These are phyloP conservation scores for Zosterops hypoxanthus DNA, from an alignment of 2,113 vertebrate species.

Conservation along the genomic window DNA sequence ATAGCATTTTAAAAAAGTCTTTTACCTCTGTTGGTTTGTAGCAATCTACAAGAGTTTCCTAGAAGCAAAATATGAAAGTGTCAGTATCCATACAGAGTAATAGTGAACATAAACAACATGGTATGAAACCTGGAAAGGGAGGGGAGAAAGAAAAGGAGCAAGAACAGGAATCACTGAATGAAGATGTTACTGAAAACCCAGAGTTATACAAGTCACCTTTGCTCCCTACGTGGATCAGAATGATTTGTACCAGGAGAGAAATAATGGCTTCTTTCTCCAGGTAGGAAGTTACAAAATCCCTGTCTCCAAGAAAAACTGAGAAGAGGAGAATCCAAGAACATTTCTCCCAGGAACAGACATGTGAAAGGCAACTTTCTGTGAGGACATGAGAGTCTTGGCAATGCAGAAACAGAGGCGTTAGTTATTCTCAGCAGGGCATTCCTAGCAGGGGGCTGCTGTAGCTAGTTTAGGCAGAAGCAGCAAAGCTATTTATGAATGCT, in stretches of 20 bases:
- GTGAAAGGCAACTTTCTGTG: background rate
- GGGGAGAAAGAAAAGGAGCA: background rate
- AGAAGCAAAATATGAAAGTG: slow-evolving; percentile 63
- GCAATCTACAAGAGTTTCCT: slow-evolving; percentile 94
- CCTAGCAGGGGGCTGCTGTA: background rate
- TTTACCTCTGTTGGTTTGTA: slow-evolving; percentile 96
- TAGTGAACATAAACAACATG: slow-evolving; percentile 30
- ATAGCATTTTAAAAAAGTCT: slow-evolving; percentile 51
- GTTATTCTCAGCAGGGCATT: background rate
- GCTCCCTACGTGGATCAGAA: background rate
- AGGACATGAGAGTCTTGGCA: background rate
- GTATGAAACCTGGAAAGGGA: background rate
- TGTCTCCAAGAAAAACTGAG: background rate
- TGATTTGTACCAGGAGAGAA: background rate
- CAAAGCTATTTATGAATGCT: background rate
- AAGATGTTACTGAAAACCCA: background rate
- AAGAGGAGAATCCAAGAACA: background rate
- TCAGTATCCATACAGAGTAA: slow-evolving; percentile 51
- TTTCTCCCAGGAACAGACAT: background rate
- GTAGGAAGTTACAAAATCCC: background rate
- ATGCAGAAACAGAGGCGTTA: background rate
- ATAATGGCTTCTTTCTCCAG: background rate
- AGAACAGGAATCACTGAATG: background rate
- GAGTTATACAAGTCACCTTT: background rate
- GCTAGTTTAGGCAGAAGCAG: background rate